Base-by-base conservation (phyloP, 2,113 vertebrate species). In the Rallus limicola region DNA sequence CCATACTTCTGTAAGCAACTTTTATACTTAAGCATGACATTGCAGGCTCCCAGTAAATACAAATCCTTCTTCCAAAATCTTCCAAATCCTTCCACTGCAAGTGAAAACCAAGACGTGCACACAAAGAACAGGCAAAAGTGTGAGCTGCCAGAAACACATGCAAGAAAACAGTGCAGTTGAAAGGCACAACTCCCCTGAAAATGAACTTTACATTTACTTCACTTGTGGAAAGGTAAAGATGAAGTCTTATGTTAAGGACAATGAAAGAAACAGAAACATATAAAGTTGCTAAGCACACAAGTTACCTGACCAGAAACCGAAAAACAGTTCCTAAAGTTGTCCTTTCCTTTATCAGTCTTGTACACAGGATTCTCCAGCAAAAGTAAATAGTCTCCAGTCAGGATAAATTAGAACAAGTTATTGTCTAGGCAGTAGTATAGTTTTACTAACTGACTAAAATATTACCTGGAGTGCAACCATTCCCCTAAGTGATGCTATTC, bases 171-270 rank as follows among this genome's bases (percentile, higher is more conserved):
- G 33, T 11, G 5, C 21, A 81, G n/a, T 81, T 24, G 7, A 50
- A 76, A 78, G 81, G 6, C 5, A 46, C 5, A 42, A 20, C 26
- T 83, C 48, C 29, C 26, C 9, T 16, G 23, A 59, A 76, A 67
- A 26, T 38, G 3, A 69, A 55, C 17, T 58, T 48, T 0, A 16
- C 63, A 59, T 50, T 31, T 71, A 65, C 10, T 72, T 65, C 4
- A 60, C 53, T 72, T 26, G 33, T 31, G 8, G 24, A 6, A 13
- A 65, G 81, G 25, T 6, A 75, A n/a, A 70, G 28, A 8, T 7
- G 10, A 3, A 53, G 6, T 28, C 31, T 63, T 38, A 42, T 0
- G 1, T 29, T 29, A 67, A 58, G 2, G 7, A 2, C 52, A 86
- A 19, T 26, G 31, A 36, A 90, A 56, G 34, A 31, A 71, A 56